Evolutionary conservation across 1,140 invertebrate genomes (phyloP).

Genomic region (Micrasema minimum): DNA sequence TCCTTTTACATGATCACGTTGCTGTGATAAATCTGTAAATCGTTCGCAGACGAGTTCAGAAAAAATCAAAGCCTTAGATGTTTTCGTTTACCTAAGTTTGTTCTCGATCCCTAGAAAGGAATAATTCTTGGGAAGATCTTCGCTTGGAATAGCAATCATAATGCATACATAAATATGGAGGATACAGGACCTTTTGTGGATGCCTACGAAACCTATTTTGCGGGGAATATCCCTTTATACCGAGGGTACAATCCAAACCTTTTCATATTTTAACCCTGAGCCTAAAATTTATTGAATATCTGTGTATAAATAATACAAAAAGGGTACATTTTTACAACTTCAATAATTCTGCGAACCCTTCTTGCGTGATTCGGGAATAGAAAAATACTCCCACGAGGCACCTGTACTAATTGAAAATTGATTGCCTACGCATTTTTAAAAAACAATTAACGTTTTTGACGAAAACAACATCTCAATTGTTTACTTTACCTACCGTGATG

Average conservation of each 20-base stretch:
- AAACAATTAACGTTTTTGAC: no score
- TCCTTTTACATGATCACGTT: no score
- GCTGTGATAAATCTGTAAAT: no score
- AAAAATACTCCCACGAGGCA: no score
- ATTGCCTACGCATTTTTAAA: no score
- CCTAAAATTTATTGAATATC: conserved; percentile 33
- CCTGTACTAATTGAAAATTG: no score
- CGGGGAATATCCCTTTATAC: not conserved
- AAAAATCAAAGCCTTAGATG: conserved; percentile 13
- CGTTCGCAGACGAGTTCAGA: not conserved
- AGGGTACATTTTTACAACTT: conserved; percentile 28
- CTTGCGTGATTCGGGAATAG: no score
- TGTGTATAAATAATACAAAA: conserved; percentile 33
- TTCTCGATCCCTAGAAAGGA: not conserved
- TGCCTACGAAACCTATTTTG: conserved; percentile 13
- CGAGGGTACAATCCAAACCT: conserved; percentile 25
- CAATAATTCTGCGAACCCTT: conserved; percentile 4
- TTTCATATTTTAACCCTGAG: conserved; percentile 32
- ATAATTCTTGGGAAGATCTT: conserved; percentile 25
- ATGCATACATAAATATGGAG: conserved; percentile 25
- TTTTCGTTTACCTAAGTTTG: conserved; percentile 4
- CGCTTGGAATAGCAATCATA: conserved; percentile 23
- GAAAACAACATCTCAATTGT: no score
- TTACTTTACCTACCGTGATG: no score
- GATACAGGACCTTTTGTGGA: conserved; percentile 17